A percentile compares a stretch with the other conserved stretches of the same genome.
Evolutionary conservation across 2,888 invertebrate species (phyloP).

Genomic region (Catocala nupta): DNA sequence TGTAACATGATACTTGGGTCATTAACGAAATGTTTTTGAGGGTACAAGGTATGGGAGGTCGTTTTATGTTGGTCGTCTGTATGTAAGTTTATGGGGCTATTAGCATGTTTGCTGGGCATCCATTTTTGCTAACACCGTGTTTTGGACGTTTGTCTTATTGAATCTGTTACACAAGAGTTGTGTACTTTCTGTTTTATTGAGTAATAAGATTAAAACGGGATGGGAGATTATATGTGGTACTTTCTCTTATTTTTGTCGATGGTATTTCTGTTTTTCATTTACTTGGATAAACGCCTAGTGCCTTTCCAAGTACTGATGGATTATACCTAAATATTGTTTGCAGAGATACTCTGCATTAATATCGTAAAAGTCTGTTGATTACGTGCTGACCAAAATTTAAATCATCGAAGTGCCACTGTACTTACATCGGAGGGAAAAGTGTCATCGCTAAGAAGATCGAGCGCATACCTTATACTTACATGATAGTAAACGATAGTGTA

Average conservation of each 20-base stretch:
- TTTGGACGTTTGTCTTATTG: slow-evolving; percentile 60
- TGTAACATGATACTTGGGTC: slow-evolving; percentile 19
- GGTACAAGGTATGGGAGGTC: slow-evolving; percentile 41
- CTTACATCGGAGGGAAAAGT: too few relatives aligned
- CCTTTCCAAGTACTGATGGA: too few relatives aligned
- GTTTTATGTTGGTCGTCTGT: slow-evolving; percentile 57
- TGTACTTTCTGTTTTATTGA: slow-evolving; percentile 41
- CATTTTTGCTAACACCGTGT: slow-evolving; percentile 69
- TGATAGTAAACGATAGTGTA: too few relatives aligned
- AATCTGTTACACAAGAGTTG: slow-evolving; percentile 41
- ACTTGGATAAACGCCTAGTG: too few relatives aligned
- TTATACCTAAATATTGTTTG: too few relatives aligned
- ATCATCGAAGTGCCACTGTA: too few relatives aligned
- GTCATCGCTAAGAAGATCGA: too few relatives aligned
- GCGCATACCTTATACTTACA: too few relatives aligned
- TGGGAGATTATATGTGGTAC: slow-evolving; percentile 25
- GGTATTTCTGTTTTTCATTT: too few relatives aligned
- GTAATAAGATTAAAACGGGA: slow-evolving; percentile 34
- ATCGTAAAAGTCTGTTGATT: too few relatives aligned
- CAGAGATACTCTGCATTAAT: too few relatives aligned
- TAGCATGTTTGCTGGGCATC: slow-evolving; percentile 73
- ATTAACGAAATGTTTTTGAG: slow-evolving; percentile 16
- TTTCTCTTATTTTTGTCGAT: slow-evolving; percentile 13
- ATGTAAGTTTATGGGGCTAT: slow-evolving; percentile 73
- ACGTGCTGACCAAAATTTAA: too few relatives aligned